A percentile compares a stretch with the other conserved stretches of the same genome.
Evolutionary conservation across 2,113 vertebrate species (phyloP).

Genomic region (Corythaeola cristata): DNA sequence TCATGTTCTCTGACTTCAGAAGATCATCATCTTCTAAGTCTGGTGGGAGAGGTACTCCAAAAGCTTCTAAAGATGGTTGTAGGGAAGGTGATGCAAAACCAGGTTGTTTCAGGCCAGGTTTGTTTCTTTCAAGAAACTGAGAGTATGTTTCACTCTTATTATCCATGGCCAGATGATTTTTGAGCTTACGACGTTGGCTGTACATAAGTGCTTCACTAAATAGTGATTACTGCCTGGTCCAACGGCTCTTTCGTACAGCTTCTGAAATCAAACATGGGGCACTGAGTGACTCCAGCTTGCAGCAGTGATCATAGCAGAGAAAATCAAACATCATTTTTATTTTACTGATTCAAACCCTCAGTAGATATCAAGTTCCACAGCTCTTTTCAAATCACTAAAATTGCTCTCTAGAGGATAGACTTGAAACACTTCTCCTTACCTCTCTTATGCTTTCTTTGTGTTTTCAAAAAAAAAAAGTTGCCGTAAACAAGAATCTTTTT

Average conservation of each 20-base stretch:
- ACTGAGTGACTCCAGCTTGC: background rate
- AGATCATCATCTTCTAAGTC: rapidly evolving
- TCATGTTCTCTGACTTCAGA: rapidly evolving
- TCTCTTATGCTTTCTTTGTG: background rate
- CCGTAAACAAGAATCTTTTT: background rate
- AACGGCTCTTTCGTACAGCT: background rate
- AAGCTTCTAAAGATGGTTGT: background rate
- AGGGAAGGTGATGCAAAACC: rapidly evolving
- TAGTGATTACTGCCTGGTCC: background rate
- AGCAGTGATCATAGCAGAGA: background rate
- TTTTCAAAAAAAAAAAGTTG: background rate
- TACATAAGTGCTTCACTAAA: background rate
- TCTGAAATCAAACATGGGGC: background rate
- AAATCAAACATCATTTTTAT: background rate
- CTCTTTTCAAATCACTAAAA: background rate
- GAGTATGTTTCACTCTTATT: rapidly evolving
- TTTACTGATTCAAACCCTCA: background rate
- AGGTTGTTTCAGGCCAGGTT: rapidly evolving
- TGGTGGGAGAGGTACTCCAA: background rate
- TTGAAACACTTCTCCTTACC: background rate
- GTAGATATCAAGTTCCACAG: background rate
- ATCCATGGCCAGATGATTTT: background rate
- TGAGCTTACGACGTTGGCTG: rapidly evolving
- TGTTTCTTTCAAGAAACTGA: rapidly evolving
- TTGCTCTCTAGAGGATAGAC: background rate